These are phyloP conservation scores for Gonocerus acuteangulatus DNA, from an alignment of 2,888 invertebrate genomes.

Conservation along the genomic window DNA sequence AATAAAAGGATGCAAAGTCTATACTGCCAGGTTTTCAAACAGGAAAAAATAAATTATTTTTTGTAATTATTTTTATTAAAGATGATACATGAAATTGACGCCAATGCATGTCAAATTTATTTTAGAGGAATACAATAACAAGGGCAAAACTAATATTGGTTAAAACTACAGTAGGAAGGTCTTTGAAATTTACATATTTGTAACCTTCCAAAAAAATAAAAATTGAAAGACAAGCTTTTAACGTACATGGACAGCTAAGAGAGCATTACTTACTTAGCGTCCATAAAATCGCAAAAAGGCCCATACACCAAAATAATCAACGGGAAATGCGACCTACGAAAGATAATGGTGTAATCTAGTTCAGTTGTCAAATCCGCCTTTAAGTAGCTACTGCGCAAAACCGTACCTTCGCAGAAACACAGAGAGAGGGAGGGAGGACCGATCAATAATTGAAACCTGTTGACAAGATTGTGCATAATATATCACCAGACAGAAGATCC, in stretches of 20 bases:
- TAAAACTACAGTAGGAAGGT: too few species aligned
- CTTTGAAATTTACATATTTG: too few species aligned
- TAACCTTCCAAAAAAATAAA: background rate
- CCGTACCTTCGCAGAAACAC: background rate
- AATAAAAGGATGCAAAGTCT: too few species aligned
- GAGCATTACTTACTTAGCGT: background rate
- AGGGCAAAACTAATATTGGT: too few species aligned
- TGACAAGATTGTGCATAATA: conserved; percentile 8
- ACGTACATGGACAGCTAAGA: background rate
- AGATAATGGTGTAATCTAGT: background rate
- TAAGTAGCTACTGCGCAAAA: background rate
- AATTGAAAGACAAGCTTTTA: background rate
- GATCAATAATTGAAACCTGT: conserved; percentile 34
- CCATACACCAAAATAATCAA: background rate
- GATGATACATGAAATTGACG: too few species aligned
- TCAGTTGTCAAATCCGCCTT: background rate
- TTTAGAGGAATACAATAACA: too few species aligned
- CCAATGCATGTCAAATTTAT: too few species aligned
- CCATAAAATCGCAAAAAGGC: background rate
- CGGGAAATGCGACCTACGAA: background rate
- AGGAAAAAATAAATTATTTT: too few species aligned
- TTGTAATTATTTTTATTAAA: too few species aligned
- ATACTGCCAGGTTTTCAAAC: too few species aligned
- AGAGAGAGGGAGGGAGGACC: background rate
- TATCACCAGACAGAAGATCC: too few species aligned